Percentiles rank a stretch among this genome's conserved stretches.
Conservation (phyloP, 1,140 invertebrate species). For the Bombus turneri region DNA sequence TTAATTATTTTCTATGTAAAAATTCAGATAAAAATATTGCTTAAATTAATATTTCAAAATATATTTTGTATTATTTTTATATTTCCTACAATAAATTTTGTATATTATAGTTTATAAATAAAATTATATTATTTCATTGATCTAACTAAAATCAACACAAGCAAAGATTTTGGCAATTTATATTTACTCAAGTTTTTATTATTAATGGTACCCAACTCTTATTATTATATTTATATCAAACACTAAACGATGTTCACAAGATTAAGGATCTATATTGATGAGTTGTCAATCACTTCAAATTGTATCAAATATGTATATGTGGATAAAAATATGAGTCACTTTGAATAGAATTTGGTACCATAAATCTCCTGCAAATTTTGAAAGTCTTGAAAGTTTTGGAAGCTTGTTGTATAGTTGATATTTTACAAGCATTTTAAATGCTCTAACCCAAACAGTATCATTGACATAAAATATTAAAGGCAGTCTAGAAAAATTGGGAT, state of each 20-base stretch:
- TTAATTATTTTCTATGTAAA: not conserved
- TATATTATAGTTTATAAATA: not conserved
- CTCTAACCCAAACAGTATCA: no score
- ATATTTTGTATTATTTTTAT: not conserved
- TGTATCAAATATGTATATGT: no score
- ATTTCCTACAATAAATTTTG: not conserved
- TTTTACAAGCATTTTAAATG: no score
- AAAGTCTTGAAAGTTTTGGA: no score
- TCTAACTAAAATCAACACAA: not conserved
- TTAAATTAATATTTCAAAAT: not conserved
- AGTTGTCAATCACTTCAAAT: no score
- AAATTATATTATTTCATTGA: not conserved
- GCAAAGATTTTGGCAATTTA: not conserved
- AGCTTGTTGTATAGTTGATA: no score
- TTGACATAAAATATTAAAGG: no score
- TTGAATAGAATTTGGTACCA: no score
- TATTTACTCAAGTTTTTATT: not conserved
- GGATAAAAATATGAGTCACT: no score
- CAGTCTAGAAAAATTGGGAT: no score
- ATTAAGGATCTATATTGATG: not conserved
- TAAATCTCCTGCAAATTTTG: no score
- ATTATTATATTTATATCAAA: not conserved
- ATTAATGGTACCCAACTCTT: not conserved
- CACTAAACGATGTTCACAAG: not conserved
- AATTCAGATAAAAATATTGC: not conserved